phyloP scores from a whole-genome alignment of 2,797 vertebrate species.

The Pseudopleuronectes americanus region DNA sequence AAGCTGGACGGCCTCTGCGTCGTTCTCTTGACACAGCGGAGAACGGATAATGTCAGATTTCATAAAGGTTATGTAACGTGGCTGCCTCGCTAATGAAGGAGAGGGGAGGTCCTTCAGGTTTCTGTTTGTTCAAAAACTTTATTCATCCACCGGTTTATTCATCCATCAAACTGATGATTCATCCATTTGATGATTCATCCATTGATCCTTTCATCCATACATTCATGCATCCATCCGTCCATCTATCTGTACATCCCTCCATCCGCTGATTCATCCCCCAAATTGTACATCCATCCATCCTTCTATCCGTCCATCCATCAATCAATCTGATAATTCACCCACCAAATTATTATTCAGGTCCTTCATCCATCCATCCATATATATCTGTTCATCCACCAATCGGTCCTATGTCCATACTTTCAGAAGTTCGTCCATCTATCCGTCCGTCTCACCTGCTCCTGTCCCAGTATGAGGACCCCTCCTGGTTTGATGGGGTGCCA shows the following conservation, averaged over 20 bases:
- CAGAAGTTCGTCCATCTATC: not conserved
- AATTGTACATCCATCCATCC: not conserved
- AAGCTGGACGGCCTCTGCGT: conserved; percentile 21
- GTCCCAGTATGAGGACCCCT: conserved; percentile 93
- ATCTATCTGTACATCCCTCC: too few species aligned
- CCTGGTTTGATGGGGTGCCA: conserved; percentile 97
- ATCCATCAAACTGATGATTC: not conserved
- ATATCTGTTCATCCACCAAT: not conserved
- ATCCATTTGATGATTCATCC: not conserved
- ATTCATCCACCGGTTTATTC: not conserved
- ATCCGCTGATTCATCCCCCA: too few species aligned
- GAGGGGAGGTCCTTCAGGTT: conserved; percentile 28
- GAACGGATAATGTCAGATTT: conserved; percentile 41
- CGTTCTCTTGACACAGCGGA: conserved; percentile 33
- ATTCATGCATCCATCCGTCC: not conserved
- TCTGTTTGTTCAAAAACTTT: conserved; percentile 20
- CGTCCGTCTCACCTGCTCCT: conserved; percentile 90
- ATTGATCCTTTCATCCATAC: too few species aligned
- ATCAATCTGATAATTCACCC: not conserved
- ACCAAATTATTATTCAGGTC: not conserved
- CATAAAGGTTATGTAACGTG: conserved; percentile 48
- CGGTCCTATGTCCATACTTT: not conserved
- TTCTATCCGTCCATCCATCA: not conserved
- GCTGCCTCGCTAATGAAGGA: conserved; percentile 46
- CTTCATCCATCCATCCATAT: not conserved